Base-by-base conservation (phyloP, 2,797 vertebrate genomes). In the Graptemys geographica region DNA sequence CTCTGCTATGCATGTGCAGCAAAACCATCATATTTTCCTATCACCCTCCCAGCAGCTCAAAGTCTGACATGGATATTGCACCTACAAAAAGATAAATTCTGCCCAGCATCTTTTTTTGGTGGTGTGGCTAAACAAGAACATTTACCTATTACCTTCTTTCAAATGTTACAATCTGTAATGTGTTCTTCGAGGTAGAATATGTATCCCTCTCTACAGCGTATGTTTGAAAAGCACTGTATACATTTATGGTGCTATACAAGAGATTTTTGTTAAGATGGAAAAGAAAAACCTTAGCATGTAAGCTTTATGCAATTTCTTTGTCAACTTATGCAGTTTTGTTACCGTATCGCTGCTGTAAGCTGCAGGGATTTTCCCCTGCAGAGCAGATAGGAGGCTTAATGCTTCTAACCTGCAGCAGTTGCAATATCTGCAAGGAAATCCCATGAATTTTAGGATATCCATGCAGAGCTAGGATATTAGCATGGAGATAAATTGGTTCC, bases 21-120 rank as follows among this genome's bases (percentile, higher is more conserved):
- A 93, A 96, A 95, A 91, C 74, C 53, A 86, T 95, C 86, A 96
- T 37, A 23, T 96, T 96, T 96, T 95, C 86, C 81, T 89, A 95
- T 96, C 95, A 95, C 79, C 81, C 90, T 81, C 69, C 51, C 51
- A 89, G 89, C 81, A 88, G 87, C 23, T 91, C 84, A 85, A 90
- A 87, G 89, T 81, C 84, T 95, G 95, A 96, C 95, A 86, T 27
- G 44, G 92, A 92, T 57, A 55, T 27, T 92, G 69, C 86, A 84
- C 0, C 0, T 95, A 96, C 90, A 91, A 93, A 97, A 95, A 95
- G 97, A 96, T 72, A 87, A 96, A 72, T 72, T 95, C 90, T 95
- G 92, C 84, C 90, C 88, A 96, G 79, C 89, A 94, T 74, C 53
- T 92, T 86, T 94, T 93, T 57, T 88, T 95, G 21, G 13, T 88